phyloP scores from a whole-genome alignment of 2,113 vertebrate genomes.

The Scartelaos histophorus region DNA sequence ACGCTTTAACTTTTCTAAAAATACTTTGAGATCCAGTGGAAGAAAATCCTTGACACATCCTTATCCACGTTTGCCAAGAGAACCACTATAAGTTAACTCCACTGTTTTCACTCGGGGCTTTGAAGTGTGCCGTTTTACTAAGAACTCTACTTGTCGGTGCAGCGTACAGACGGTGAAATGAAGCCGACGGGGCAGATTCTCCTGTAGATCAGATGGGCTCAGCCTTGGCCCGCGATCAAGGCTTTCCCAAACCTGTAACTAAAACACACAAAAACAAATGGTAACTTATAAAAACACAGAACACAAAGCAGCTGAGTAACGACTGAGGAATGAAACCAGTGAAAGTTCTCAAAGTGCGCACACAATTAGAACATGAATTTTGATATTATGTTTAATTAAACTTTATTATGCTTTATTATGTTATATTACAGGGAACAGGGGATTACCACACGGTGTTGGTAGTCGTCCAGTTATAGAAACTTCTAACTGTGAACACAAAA shows the following conservation, averaged over 20 bases:
- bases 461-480: too few relatives aligned
- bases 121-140: neutral
- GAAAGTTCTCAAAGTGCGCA: neutral
- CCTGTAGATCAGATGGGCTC: neutral
- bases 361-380: neutral
- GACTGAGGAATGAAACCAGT: neutral
- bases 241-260: neutral
- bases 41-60: too few relatives aligned
- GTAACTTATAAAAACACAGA: neutral
- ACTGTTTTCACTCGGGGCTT: neutral
- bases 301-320: constrained; percentile 1
- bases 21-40: too few relatives aligned
- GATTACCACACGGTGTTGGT: too few relatives aligned
- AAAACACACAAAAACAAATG: constrained; percentile 8
- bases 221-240: neutral
- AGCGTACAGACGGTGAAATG: neutral
- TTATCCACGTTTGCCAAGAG: too few relatives aligned
- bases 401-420: neutral
- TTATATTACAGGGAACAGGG: neutral
- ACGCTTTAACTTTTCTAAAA: too few relatives aligned
- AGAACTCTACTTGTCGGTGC: neutral
- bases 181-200: neutral
- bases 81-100: neutral
- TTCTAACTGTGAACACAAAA: too few relatives aligned
- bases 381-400: neutral